phyloP scores from a whole-genome alignment of 1,140 invertebrate genomes.

The Calycopis cecrops region DNA sequence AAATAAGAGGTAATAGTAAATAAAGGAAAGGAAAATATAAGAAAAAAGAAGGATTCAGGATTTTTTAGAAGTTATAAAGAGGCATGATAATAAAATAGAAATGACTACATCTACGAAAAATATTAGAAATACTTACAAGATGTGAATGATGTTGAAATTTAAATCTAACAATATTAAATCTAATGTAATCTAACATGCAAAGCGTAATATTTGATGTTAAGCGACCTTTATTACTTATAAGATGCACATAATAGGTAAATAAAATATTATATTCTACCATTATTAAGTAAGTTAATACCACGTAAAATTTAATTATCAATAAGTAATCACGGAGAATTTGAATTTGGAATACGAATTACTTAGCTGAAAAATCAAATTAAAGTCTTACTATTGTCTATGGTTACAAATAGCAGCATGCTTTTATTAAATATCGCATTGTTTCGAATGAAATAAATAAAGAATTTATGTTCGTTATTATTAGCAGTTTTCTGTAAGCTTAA shows the following conservation, averaged over 20 bases:
- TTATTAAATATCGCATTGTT: background rate
- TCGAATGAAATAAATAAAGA: constrained; percentile 19
- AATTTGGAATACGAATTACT: background rate
- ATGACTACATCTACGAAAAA: background rate
- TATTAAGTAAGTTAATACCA: no score
- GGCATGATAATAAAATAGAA: background rate
- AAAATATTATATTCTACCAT: no score
- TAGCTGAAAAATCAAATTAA: background rate
- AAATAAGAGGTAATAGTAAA: no score
- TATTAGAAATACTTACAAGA: constrained; percentile 14
- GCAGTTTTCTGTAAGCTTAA: constrained; percentile 25
- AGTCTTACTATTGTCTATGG: background rate
- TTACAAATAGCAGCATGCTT: constrained; percentile 2
- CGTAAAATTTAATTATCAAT: no score
- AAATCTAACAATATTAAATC: background rate
- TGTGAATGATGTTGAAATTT: constrained; percentile 12
- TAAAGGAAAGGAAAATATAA: background rate
- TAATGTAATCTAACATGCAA: constrained; percentile 9
- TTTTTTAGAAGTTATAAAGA: background rate
- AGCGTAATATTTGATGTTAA: constrained; percentile 6
- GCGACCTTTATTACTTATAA: constrained; percentile 23
- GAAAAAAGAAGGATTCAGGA: background rate
- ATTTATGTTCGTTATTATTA: constrained; percentile 23
- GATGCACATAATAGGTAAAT: constrained; percentile 14
- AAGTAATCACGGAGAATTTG: no score